A percentile compares a stretch with the other conserved stretches of the same genome.
phyloP scores from a whole-genome alignment of 2,113 vertebrate species.

The Dascyllus trimaculatus region DNA sequence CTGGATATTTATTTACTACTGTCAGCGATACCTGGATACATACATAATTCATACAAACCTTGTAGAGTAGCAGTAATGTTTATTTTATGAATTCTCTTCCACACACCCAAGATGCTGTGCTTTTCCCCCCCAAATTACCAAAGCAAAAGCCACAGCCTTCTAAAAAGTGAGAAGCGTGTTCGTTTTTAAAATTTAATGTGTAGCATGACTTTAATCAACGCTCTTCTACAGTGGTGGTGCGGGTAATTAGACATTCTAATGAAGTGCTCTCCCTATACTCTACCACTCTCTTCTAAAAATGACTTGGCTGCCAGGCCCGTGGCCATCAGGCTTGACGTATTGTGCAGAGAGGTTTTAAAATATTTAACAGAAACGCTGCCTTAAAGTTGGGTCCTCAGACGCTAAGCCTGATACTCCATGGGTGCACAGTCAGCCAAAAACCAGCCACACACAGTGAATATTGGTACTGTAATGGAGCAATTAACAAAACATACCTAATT shows the following conservation, averaged over 20 bases:
- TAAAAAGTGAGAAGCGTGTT: constrained; percentile 43
- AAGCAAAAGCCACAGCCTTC: constrained; percentile 34
- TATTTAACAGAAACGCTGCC: constrained; percentile 83
- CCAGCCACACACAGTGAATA: constrained; percentile 56
- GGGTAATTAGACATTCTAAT: constrained; percentile 87
- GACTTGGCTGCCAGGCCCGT: constrained; percentile 74
- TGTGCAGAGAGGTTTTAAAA: constrained; percentile 81
- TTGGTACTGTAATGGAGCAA: constrained; percentile 34
- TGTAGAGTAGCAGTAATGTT: constrained; percentile 59
- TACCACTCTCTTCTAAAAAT: constrained; percentile 82
- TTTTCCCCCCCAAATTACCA: constrained; percentile 43
- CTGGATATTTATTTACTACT: constrained; percentile 52
- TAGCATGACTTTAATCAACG: constrained; percentile 81
- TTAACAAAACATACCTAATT: constrained; percentile 53
- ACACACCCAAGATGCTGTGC: constrained; percentile 33
- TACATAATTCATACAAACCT: constrained; percentile 70
- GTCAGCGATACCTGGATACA: constrained; percentile 45
- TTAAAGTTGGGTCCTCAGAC: constrained; percentile 79
- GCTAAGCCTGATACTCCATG: constrained; percentile 49
- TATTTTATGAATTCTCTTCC: constrained; percentile 62
- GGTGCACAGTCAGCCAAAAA: constrained; percentile 24
- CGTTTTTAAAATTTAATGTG: constrained; percentile 77
- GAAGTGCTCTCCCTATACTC: constrained; percentile 78
- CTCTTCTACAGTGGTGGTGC: constrained; percentile 68
- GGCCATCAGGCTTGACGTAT: constrained; percentile 81